Evolutionary conservation across 2,797 vertebrate species (phyloP), one percentile per base, ranked within the genome.

Genomic region (Lutjanus argentimaculatus): DNA sequence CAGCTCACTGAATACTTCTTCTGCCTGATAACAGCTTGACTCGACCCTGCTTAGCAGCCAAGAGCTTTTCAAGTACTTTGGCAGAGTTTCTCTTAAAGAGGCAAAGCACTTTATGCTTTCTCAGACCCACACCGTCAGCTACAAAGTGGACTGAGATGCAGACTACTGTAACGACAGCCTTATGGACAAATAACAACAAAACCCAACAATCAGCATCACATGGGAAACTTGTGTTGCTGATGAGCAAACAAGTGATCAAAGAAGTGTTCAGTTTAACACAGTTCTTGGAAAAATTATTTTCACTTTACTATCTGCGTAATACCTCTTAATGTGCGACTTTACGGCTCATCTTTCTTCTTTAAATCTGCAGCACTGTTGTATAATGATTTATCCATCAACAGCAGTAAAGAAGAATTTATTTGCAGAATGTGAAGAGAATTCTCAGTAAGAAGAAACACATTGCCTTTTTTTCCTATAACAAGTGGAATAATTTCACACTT

Each of bases 31-130:
- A 77, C 75, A 75, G 84, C 85, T 68, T 67, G 61, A 69, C 74
- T 68, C 30, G 16, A 80, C 63, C 21, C 76, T 63, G 77, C 61
- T 75, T 70, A 68, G 77, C 71, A 86, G 85, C 84, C 8, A 65
- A 74, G 64, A 73, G 74, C 70, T 76, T 86, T 83, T 82, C 10
- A 72, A 90, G 77, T 58, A 69, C 72, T 52, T 64, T 77, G 82
- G 84, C 79, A 80, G 56, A 62, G 74, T 70, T 40, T 40, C 53
- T 79, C 77, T 89, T 90, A 88, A 89, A 91, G 89, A 68, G 82
- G 53, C 79, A 88, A 69, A 53, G 63, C 51, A 58, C 58, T 68
- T 51, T 1, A 14, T n/a, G 57, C 49, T 52, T 78, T 80, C 65
- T 77, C 30, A 80, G 30, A 25, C 10, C 12, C 17, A 61, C 56